Evolutionary conservation across 1,140 invertebrate species (phyloP), one percentile per base, ranked within the genome.

Genomic region (Nylanderia fulva): DNA sequence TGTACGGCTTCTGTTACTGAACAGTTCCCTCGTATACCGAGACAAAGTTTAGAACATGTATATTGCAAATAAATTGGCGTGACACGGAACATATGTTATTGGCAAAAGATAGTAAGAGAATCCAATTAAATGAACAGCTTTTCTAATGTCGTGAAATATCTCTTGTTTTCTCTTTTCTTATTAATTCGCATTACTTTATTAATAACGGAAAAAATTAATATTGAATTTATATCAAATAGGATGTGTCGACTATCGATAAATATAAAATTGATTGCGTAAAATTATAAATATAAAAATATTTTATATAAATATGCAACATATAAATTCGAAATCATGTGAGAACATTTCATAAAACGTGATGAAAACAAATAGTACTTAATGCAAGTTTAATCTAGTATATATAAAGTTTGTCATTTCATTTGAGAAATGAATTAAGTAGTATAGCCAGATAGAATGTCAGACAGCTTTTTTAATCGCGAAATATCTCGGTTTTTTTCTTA

Each of bases 1-100:
- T 90, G 84, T 89, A 75, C 90, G 88, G 90, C 90, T 93, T 93
- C 92, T 92, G 93, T 93, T 92, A 91, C 87, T 87, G 86, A 36
- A 52, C 33, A n/a, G n/a, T n/a, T n/a, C n/a, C 5, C 18, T 84
- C 60, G 33, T 42, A 58, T 72, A 29, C 72, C 24, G 74, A 88
- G 58, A 74, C 48, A 39, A 87, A 72, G 33, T 69, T 76, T 45
- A 68, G n/a, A 82, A 64, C 0, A 60, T 21, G 64, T 45, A 76
- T 27, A 24, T 69, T 52, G n/a, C 13, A 54, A 56, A 68, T 39
- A 79, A 58, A 83, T 69, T 72, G n/a, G 33, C 54, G 64, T 56
- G 21, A 52, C 11, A 18, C 13, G n/a, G 24, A 29, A 61, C 24
- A 76, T 36, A 24, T 36, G 21, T 64, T 76, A 76, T 61, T 42